Conservation (phyloP, 2,797 vertebrate species). For the Etheostoma nigrum region DNA sequence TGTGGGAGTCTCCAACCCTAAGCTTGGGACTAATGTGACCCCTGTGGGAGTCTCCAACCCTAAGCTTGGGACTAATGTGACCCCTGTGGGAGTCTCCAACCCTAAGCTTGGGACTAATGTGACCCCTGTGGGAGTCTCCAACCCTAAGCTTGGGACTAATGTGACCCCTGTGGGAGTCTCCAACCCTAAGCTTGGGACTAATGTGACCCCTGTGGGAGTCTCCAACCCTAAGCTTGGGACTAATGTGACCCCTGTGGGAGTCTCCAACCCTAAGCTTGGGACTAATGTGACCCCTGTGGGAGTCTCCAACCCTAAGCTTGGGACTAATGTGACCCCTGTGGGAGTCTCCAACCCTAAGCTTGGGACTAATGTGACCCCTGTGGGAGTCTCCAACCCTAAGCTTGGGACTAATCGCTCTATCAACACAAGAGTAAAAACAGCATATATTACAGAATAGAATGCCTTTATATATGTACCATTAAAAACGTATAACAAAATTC, state of each 20-base stretch:
- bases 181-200: not conserved
- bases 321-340: not conserved
- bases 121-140: not conserved
- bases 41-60: not conserved
- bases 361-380: not conserved
- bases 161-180: not conserved
- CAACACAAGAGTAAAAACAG: not conserved
- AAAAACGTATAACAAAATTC: too few relatives aligned
- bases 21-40: not conserved
- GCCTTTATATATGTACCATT: too few relatives aligned
- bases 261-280: too few relatives aligned
- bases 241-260: not conserved
- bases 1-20: not conserved
- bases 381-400: not conserved
- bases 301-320: too few relatives aligned
- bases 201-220: not conserved
- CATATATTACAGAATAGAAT: not conserved
- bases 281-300: not conserved
- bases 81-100: not conserved
- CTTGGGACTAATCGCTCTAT: not conserved
- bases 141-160: not conserved
- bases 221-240: too few relatives aligned
- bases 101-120: not conserved
- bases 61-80: not conserved
- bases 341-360: not conserved